Base-by-base conservation (phyloP, 2,888 invertebrate species). In the Nysson spinosus region DNA sequence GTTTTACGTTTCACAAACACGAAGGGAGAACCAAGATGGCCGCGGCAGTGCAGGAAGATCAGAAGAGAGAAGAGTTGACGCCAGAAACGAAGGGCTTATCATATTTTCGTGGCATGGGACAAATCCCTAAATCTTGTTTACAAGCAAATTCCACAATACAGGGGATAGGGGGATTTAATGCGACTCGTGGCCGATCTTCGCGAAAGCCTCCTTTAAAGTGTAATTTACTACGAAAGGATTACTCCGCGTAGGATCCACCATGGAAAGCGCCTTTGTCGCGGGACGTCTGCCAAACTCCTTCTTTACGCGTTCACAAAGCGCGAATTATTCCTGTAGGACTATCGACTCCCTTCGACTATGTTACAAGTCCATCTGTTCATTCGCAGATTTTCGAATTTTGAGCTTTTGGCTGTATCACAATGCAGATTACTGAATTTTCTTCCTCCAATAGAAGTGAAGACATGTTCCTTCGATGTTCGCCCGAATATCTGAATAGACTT, bases 1-100 rank as follows among this genome's bases (percentile, higher is more conserved):
- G 86, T 85, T 87, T 87, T 84, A 83, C 78, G 79, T 87, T 86
- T 85, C 86, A 84, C 85, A 85, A 85, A 86, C 85, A 85, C 65
- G 67, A 46, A 50, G 57, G 35, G 24, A 32, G 24, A 1, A 19
- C 28, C 17, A 16, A 9, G 52, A n/a, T n/a, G 5, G 26, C 32
- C 28, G 5, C 9, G 19, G 26, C 12, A 24, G 20, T 40, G 44
- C 30, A 30, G 14, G 4, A 14, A 16, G 42, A 37, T n/a, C 35
- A 39, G 42, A 52, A 47, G 42, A 32, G 52, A 37, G 37, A 26
- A 39, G 50, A 55, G 37, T 34, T 44, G 61, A 58, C 30, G 30
- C 40, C 52, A 62, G 64, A 55, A 61, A 66, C 67, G 58, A 76
- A 72, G 55, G 73, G 80, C 77, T 83, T 84, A 81, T 75, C 69